Evolutionary conservation across 2,113 vertebrate genomes (phyloP).

Genomic region (Zingel zingel): DNA sequence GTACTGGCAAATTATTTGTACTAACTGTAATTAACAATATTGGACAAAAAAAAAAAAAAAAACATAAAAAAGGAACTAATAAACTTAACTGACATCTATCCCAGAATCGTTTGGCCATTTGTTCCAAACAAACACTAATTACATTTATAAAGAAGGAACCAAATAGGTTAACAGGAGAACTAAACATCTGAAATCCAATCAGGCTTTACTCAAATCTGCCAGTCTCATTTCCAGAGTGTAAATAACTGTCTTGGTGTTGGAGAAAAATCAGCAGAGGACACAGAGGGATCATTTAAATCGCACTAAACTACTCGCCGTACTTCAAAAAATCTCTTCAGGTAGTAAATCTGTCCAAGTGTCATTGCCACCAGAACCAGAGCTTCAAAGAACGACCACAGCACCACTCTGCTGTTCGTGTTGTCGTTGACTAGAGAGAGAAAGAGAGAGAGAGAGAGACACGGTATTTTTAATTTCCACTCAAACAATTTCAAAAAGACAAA

Average conservation of each 20-base stretch:
- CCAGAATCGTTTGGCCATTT: slow-evolving; percentile 46
- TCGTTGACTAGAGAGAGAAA: slow-evolving; percentile 90
- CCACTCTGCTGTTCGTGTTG: slow-evolving; percentile 99
- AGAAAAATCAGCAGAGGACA: slow-evolving; percentile 79
- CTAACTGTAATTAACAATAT: slow-evolving; percentile 25
- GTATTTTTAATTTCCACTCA: background rate
- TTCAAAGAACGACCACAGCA: slow-evolving; percentile 99
- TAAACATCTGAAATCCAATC: slow-evolving; percentile 54
- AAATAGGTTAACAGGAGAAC: slow-evolving; percentile 55
- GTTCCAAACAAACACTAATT: slow-evolving; percentile 52
- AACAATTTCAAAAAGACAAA: background rate
- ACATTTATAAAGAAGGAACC: slow-evolving; percentile 57
- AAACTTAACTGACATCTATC: slow-evolving; percentile 15
- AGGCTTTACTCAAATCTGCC: slow-evolving; percentile 69
- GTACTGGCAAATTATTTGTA: slow-evolving; percentile 33
- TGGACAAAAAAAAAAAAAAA: slow-evolving; percentile 23
- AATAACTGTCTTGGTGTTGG: slow-evolving; percentile 81
- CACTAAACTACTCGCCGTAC: slow-evolving; percentile 96
- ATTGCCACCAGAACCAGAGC: slow-evolving; percentile 99
- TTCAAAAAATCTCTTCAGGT: slow-evolving; percentile 99
- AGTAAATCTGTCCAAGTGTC: slow-evolving; percentile 99
- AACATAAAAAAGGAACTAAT: slow-evolving; percentile 28
- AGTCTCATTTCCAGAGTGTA: slow-evolving; percentile 72
- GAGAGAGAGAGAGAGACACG: slow-evolving; percentile 14
- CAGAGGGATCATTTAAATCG: slow-evolving; percentile 42